phyloP scores from a whole-genome alignment of 1,140 invertebrate genomes.

The Yoshiicerus persimilis region DNA sequence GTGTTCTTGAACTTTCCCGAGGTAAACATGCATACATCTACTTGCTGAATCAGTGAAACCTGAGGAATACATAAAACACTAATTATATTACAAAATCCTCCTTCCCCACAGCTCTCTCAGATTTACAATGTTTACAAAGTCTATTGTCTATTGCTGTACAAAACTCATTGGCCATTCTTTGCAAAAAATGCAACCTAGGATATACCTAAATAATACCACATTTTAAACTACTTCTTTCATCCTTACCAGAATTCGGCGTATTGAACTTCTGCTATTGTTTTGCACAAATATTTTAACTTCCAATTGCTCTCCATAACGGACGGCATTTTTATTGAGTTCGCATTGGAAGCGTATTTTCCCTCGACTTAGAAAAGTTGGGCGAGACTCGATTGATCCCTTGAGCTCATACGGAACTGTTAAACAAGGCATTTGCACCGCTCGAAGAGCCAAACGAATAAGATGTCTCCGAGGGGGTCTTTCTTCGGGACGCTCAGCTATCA shows the following conservation, averaged over 20 bases:
- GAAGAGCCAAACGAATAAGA: slow-evolving; percentile 79
- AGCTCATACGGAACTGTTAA: slow-evolving; percentile 6
- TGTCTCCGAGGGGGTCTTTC: slow-evolving; percentile 73
- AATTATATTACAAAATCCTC: neutral
- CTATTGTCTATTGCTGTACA: no score
- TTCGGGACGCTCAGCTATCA: slow-evolving; percentile 69
- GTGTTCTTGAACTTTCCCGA: slow-evolving; percentile 99
- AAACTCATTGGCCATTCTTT: no score
- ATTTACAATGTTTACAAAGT: no score
- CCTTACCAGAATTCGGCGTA: slow-evolving; percentile 87
- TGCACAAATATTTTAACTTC: slow-evolving; percentile 76
- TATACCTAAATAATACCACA: no score
- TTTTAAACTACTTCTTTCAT: no score
- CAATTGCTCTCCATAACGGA: slow-evolving; percentile 65
- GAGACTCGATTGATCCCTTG: slow-evolving; percentile 39
- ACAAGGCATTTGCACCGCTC: slow-evolving; percentile 60
- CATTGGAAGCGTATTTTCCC: slow-evolving; percentile 78
- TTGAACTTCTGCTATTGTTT: slow-evolving; percentile 93
- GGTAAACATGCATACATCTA: slow-evolving; percentile 98
- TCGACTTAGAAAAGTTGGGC: slow-evolving; percentile 59
- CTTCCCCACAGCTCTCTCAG: no score
- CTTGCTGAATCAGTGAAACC: slow-evolving; percentile 89
- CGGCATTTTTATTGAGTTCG: slow-evolving; percentile 79
- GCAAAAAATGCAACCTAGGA: no score
- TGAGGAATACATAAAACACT: slow-evolving; percentile 53